Conservation (phyloP, 2,888 invertebrate species). For the Sialis fuliginosa region DNA sequence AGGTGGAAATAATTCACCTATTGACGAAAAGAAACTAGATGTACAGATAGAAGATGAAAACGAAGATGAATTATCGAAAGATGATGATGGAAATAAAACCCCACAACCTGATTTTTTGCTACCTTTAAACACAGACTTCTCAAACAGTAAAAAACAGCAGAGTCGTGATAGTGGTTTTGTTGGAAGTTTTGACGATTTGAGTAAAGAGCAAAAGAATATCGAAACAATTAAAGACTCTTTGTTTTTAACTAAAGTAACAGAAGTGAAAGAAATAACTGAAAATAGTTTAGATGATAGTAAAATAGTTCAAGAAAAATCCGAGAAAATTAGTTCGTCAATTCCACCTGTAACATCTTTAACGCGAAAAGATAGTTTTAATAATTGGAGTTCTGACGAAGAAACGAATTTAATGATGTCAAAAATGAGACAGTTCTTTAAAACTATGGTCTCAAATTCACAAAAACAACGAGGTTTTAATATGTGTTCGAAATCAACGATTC, state of each 20-base stretch:
- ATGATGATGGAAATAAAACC: constrained; percentile 47
- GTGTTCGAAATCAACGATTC: constrained; percentile 32
- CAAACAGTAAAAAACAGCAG: constrained; percentile 57
- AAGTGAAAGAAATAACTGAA: constrained; percentile 35
- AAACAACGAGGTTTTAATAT: constrained; percentile 21
- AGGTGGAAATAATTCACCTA: constrained; percentile 25
- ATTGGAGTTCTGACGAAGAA: constrained; percentile 88
- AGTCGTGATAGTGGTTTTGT: constrained; percentile 79
- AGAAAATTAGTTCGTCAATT: constrained; percentile 12
- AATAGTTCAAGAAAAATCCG: constrained; percentile 29
- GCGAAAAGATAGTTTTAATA: constrained; percentile 80
- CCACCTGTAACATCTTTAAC: constrained; percentile 44
- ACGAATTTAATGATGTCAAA: constrained; percentile 91
- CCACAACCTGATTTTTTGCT: constrained; percentile 45
- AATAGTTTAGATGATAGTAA: constrained; percentile 41
- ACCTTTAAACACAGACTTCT: constrained; percentile 35
- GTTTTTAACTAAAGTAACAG: constrained; percentile 23
- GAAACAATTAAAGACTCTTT: constrained; percentile 4
- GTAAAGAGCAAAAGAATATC: constrained; percentile 40
- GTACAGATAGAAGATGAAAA: constrained; percentile 42
- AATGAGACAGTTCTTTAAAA: constrained; percentile 84
- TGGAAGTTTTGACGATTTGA: constrained; percentile 71
- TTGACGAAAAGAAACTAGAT: constrained; percentile 44
- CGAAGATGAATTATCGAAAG: constrained; percentile 39
- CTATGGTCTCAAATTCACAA: constrained; percentile 52